phyloP scores from a whole-genome alignment of 2,113 vertebrate species.

The Paedocypris sp. region DNA sequence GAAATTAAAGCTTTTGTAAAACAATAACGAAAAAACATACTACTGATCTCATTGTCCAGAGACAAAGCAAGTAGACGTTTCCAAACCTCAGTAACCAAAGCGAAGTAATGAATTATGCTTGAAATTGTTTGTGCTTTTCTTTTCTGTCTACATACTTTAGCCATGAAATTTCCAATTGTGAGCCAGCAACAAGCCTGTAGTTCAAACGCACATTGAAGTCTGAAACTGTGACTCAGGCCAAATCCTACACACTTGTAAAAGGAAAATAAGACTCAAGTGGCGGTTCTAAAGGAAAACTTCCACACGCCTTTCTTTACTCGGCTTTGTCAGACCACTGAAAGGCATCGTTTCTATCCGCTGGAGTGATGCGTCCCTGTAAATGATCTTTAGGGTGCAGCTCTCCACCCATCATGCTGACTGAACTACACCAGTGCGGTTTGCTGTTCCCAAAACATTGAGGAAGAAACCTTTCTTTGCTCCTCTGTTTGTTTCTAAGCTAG shows the following conservation, averaged over 20 bases:
- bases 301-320: slow-evolving; percentile 5
- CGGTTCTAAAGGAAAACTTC: neutral
- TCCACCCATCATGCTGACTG: neutral
- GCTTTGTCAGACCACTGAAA: slow-evolving; percentile 17
- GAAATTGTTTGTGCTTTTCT: neutral
- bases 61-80: neutral
- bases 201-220: slow-evolving; percentile 13
- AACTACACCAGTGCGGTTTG: neutral
- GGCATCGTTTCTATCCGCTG: neutral
- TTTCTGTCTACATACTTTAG: slow-evolving; percentile 7
- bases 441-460: neutral
- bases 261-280: slow-evolving; percentile 9
- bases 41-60: neutral
- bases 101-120: neutral
- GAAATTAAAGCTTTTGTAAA: too few relatives aligned
- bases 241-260: slow-evolving; percentile 20
- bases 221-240: neutral
- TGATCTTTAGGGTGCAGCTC: slow-evolving; percentile 6
- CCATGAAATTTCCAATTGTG: slow-evolving; percentile 18
- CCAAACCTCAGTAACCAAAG: neutral
- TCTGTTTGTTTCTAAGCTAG: neutral
- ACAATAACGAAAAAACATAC: too few relatives aligned
- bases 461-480: neutral
- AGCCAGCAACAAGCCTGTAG: slow-evolving; percentile 1
- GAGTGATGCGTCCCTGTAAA: slow-evolving; percentile 8